Conservation (phyloP, 2,888 invertebrate genomes). For the Sphaeridia pumilis region DNA sequence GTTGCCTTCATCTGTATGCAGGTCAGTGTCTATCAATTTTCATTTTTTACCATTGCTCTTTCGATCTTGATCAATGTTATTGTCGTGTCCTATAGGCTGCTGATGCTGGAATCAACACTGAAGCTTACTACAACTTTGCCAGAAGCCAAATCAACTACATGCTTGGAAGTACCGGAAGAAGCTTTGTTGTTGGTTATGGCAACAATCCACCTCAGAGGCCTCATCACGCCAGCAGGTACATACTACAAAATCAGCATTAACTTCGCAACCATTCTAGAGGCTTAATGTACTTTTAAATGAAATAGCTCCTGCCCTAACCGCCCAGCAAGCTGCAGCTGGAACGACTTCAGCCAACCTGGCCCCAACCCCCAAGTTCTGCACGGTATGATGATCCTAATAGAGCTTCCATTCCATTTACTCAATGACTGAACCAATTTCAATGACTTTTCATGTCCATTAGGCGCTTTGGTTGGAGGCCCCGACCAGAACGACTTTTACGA, state of each 20-base stretch:
- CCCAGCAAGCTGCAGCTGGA: conserved; percentile 45
- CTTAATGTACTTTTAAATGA: neutral
- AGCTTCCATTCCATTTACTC: no score
- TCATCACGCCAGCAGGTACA: conserved; percentile 47
- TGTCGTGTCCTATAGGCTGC: no score
- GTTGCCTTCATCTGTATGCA: conserved; percentile 26
- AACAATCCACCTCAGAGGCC: conserved; percentile 45
- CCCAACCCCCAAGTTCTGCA: conserved; percentile 47
- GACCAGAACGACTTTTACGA: conserved; percentile 45
- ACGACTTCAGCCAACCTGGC: conserved; percentile 40
- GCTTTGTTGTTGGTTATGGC: conserved; percentile 48
- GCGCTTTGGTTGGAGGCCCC: conserved; percentile 50
- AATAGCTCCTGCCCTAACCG: conserved; percentile 45
- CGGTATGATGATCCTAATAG: no score
- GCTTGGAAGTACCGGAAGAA: conserved; percentile 46
- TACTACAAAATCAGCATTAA: neutral
- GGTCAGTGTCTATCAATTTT: conserved; percentile 2
- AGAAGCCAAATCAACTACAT: conserved; percentile 48
- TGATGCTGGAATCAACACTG: conserved; percentile 38
- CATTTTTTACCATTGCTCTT: neutral
- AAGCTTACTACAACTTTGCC: conserved; percentile 45
- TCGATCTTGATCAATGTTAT: no score
- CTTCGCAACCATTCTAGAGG: no score
- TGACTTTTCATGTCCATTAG: conserved; percentile 31
- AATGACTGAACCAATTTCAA: no score